phyloP scores from a whole-genome alignment of 2,797 vertebrate genomes.

The Trichosurus vulpecula region DNA sequence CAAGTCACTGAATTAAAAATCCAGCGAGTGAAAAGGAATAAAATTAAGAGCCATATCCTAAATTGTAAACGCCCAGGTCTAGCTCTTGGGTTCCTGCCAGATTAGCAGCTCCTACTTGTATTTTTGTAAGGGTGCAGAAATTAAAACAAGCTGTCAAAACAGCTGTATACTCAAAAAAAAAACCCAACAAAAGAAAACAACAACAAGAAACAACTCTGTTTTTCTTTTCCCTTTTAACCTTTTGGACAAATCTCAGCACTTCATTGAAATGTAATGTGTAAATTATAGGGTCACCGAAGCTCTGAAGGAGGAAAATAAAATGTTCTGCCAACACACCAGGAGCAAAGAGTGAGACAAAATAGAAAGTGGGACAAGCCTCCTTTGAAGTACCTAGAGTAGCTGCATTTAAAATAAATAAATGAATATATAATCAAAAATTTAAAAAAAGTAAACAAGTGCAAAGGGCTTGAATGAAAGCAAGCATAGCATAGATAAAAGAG shows the following conservation, averaged over 20 bases:
- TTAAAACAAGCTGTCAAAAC: fast-evolving
- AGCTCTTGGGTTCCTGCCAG: background rate
- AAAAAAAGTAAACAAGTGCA: background rate
- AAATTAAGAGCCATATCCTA: background rate
- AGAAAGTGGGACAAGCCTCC: fast-evolving
- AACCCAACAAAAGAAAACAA: background rate
- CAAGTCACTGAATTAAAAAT: background rate
- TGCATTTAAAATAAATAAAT: background rate
- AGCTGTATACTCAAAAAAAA: background rate
- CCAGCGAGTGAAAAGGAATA: background rate
- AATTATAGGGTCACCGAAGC: fast-evolving
- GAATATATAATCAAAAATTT: background rate
- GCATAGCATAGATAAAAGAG: background rate
- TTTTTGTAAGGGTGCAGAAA: background rate
- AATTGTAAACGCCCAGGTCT: background rate
- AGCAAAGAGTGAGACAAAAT: background rate
- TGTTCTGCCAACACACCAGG: fast-evolving
- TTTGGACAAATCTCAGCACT: background rate
- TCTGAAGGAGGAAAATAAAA: background rate
- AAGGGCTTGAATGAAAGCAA: background rate
- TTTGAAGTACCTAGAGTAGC: fast-evolving
- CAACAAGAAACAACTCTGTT: background rate
- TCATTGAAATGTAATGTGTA: background rate
- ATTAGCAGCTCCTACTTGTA: background rate
- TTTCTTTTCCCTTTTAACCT: background rate